Conservation (phyloP, 2,113 vertebrate genomes). For the Engraulis encrasicolus region DNA sequence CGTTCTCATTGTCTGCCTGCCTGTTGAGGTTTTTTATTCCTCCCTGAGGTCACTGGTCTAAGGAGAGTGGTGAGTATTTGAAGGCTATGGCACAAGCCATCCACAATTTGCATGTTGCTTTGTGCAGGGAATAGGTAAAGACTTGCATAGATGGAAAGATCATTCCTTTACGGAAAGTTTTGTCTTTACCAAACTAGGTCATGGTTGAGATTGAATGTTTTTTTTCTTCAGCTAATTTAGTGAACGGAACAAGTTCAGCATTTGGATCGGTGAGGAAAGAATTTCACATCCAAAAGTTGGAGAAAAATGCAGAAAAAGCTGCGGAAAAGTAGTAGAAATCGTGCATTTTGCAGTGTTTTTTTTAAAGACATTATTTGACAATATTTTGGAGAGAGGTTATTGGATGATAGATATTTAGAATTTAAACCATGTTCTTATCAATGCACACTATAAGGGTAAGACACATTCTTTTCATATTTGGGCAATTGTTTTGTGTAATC, state of each 20-base stretch:
- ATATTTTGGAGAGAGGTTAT: background rate
- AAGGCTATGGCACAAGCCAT: background rate
- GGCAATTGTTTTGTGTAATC: background rate
- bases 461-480: background rate
- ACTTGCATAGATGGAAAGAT: background rate
- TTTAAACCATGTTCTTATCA: background rate
- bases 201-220: background rate
- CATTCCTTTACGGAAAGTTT: background rate
- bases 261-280: background rate
- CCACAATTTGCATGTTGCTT: background rate
- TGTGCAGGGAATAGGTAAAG: background rate
- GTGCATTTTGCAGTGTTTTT: background rate
- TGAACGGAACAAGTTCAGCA: background rate
- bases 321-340: background rate
- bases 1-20: background rate
- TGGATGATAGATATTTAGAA: background rate
- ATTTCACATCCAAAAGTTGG: background rate
- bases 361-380: no score
- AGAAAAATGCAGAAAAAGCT: background rate
- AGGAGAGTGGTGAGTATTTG: conserved; percentile 65
- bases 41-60: conserved; percentile 24
- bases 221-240: background rate
- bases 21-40: conserved; percentile 40
- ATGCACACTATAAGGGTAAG: background rate
- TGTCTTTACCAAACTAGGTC: background rate